Conservation (phyloP, 2,113 vertebrate genomes). For the Elachura formosa region DNA sequence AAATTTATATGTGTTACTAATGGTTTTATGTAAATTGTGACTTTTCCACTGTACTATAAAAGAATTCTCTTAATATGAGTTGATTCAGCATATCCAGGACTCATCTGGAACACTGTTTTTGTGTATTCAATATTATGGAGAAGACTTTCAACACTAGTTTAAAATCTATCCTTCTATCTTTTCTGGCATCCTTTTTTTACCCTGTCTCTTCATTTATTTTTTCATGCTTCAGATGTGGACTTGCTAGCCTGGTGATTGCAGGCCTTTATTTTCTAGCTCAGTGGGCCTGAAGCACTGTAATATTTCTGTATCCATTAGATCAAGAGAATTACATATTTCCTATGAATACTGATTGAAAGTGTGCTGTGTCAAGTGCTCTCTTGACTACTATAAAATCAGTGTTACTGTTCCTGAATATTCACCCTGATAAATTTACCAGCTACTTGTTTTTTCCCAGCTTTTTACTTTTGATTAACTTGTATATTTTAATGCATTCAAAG, state of each 20-base stretch:
- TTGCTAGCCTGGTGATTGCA: background rate
- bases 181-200: background rate
- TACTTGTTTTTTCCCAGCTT: background rate
- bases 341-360: constrained; percentile 12
- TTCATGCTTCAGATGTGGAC: background rate
- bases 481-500: background rate
- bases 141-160: background rate
- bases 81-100: background rate
- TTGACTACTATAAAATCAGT: background rate
- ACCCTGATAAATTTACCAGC: background rate
- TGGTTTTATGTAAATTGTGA: background rate
- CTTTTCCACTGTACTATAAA: background rate
- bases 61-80: background rate
- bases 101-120: background rate
- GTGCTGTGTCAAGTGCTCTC: background rate
- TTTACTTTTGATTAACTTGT: background rate
- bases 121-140: background rate
- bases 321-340: background rate
- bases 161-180: background rate
- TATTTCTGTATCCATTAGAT: background rate
- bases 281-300: background rate
- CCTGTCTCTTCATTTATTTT: background rate
- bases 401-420: background rate
- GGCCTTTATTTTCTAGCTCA: background rate
- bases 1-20: background rate